A percentile compares a stretch with the other conserved stretches of the same genome.
Conservation (phyloP, 2,113 vertebrate species). For the Holacanthus passer region DNA sequence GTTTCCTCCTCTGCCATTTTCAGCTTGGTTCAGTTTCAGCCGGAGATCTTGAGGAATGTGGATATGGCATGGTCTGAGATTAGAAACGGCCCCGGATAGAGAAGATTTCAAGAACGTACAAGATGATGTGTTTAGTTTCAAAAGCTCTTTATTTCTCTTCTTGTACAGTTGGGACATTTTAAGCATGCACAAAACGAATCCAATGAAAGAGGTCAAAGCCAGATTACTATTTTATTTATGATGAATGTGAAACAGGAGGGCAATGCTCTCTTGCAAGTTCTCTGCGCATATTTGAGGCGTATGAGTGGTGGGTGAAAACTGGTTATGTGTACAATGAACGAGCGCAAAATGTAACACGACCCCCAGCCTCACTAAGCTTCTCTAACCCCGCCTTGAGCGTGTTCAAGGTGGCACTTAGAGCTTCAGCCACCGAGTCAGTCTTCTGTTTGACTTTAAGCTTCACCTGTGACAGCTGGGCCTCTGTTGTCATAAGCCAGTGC, state of each 20-base stretch:
- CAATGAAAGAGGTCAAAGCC: constrained; percentile 21
- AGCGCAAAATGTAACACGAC: constrained; percentile 1
- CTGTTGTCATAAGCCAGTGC: constrained; percentile 46
- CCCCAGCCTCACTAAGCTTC: not conserved
- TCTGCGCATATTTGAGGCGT: constrained; percentile 14
- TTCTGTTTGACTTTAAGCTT: constrained; percentile 48
- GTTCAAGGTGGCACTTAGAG: constrained; percentile 31
- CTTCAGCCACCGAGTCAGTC: constrained; percentile 20
- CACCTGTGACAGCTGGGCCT: constrained; percentile 59
- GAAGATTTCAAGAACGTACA: constrained; percentile 31
- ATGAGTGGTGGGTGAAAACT: not conserved
- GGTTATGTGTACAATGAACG: constrained; percentile 2
- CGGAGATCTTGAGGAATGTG: constrained; percentile 70
- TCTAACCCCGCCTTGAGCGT: not conserved
- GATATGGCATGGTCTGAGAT: constrained; percentile 56
- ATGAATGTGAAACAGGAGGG: constrained; percentile 39
- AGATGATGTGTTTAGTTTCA: too few species aligned
- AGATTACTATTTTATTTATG: constrained; percentile 60
- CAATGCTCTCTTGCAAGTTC: constrained; percentile 6
- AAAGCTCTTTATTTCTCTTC: too few species aligned
- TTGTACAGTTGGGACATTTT: not conserved
- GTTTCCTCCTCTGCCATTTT: constrained; percentile 67
- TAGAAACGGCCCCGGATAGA: constrained; percentile 38
- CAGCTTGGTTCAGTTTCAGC: constrained; percentile 55
- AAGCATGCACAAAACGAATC: constrained; percentile 5